phyloP scores from a whole-genome alignment of 2,797 vertebrate genomes.

The Mastacembelus armatus region DNA sequence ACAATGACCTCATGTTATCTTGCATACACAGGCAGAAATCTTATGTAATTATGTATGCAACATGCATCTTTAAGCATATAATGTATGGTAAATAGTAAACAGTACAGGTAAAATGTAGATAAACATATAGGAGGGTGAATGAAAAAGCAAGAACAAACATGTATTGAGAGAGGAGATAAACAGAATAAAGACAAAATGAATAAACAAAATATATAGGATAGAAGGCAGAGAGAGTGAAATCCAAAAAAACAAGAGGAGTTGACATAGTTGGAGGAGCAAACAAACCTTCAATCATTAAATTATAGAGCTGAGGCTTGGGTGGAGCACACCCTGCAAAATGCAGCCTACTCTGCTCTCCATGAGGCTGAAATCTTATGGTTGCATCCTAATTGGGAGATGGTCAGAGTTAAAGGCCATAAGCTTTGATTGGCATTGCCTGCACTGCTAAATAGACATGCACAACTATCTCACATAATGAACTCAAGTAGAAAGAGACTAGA shows the following conservation, averaged over 20 bases:
- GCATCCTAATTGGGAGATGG: constrained; percentile 82
- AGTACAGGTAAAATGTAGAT: not conserved
- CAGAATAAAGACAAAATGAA: constrained; percentile 17
- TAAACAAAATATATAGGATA: constrained; percentile 25
- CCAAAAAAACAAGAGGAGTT: constrained; percentile 53
- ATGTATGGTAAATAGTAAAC: constrained; percentile 1
- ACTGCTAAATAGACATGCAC: constrained; percentile 42
- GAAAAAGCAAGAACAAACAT: not conserved
- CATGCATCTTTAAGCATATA: not conserved
- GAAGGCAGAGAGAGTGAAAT: constrained; percentile 37
- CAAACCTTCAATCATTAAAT: constrained; percentile 77
- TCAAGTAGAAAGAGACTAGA: constrained; percentile 15
- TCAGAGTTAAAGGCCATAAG: constrained; percentile 76
- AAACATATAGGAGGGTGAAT: not conserved
- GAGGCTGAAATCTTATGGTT: constrained; percentile 66
- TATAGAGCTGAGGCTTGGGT: constrained; percentile 80
- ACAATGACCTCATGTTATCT: constrained; percentile 52
- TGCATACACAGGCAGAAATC: constrained; percentile 57
- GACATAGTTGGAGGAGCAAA: constrained; percentile 72
- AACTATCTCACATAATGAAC: constrained; percentile 26
- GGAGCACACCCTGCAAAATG: constrained; percentile 77
- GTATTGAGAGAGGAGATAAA: not conserved
- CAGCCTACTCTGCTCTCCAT: constrained; percentile 65
- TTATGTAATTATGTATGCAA: constrained; percentile 54
- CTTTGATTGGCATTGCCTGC: constrained; percentile 65